Evolutionary conservation across 2,113 vertebrate genomes (phyloP), one percentile per base, ranked within the genome.

Genomic region (Smithornis capensis): DNA sequence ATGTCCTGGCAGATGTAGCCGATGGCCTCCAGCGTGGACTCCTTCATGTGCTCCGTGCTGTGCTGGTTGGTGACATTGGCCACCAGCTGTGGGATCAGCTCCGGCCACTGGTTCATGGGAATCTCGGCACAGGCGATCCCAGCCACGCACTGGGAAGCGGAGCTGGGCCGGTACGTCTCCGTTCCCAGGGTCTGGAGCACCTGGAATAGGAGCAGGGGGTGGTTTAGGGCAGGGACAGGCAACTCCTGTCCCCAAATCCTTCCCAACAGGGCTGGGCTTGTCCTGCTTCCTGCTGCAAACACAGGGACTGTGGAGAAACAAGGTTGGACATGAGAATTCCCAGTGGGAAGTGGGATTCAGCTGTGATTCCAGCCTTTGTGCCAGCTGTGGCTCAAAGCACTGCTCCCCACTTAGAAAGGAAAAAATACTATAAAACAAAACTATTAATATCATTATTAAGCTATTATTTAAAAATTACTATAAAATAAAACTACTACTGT

Each of bases 1-100:
- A 99, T 99, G 95, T 99, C 99, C 98, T 99, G 99, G 95, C 99
- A 99, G 98, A 99, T 99, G 98, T 99, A 99, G 4, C 99, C 99
- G 24, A 99, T 99, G 96, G 99, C 99, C 98, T 99, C 99, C 98
- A 99, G 97, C 42, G 99, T 99, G 1, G 99, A 99, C 97, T 99
- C 99, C 97, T 99, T 99, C 99, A 99, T 99, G 96, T 99, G 99
- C 78, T 99, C 99, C 1, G 99, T 99, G 97, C 99, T 99, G 95
- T 98, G 98, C 35, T 99, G 99, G 89, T 99, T 99, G 1, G 99
- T 99, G 42, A 99, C 99, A 37, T 99, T 99, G 37, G 99, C 98
- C 65, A 99, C 98, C 94, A 99, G 98, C 95, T 99, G 99, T 9
- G 99, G 99, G 94, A 99, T 99, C 91, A 99, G 98, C 87, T 99